Evolutionary conservation across 2,888 invertebrate species (phyloP), one percentile per base, ranked within the genome.

Genomic region (Drosophila mulleri): DNA sequence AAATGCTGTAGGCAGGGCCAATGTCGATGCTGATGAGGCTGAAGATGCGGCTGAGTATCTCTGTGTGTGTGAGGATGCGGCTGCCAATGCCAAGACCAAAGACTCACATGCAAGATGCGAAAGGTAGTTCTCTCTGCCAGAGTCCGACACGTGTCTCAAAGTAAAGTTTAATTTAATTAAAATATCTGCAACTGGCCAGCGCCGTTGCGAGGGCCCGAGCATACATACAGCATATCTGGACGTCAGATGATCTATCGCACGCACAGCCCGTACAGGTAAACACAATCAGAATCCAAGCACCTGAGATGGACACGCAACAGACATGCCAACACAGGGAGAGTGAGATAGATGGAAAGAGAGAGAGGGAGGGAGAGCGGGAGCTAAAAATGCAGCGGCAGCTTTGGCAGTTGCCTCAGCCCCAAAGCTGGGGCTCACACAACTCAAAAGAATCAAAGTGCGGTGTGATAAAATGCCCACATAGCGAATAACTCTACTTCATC

Each of bases 151-250:
- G 85, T 85, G 90, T 86, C 87, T 80, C 70, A 86, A 69, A 84
- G 82, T 74, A 90, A 90, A 87, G 66, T 87, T 86, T 90, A 86
- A 86, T 86, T 86, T 87, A 90, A 86, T 86, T 90, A 86, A 89
- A 90, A 88, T 87, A 72, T 79, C 72, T 79, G 82, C 88, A 85
- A 54, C 26, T 71, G 70, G 12, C 47, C 52, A 70, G 18, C 59
- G 32, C 66, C 54, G 62, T 23, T 39, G 32, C 57, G 53, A 56
- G 70, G 50, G 45, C 41, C 69, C 12, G 41, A 54, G n/a, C 52
- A 41, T 32, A 11, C 53, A 39, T 35, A 12, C 48, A 32, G n/a
- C 37, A 53, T 57, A 18, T 63, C 50, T 54, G 54, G 44, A 59
- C 56, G 62, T 59, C 45, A 74, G 84, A 90, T 90, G 89, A 84